A percentile compares a stretch with the other conserved stretches of the same genome.
Evolutionary conservation across 2,113 vertebrate genomes (phyloP).

Genomic region (Nothocercus nigrocapillus): DNA sequence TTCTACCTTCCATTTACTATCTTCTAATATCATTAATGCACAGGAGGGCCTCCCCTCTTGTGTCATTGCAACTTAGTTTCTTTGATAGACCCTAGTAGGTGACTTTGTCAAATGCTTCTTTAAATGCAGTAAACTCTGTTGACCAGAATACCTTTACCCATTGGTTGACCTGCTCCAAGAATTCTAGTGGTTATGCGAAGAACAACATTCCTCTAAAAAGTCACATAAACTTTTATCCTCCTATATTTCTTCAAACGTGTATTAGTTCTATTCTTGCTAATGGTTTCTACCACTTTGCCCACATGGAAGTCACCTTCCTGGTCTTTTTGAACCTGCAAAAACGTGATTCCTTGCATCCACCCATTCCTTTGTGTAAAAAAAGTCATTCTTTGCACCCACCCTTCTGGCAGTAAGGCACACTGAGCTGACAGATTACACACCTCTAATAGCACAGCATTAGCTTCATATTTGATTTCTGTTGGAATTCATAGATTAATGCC

Average conservation of each 20-base stretch:
- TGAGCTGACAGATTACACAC: fast-evolving
- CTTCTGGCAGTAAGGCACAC: neutral
- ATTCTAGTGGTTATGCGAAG: neutral
- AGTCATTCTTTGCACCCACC: neutral
- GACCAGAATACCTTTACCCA: neutral
- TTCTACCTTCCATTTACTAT: neutral
- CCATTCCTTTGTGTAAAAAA: no score
- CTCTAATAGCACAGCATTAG: neutral
- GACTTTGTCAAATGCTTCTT: neutral
- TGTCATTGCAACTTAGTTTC: neutral
- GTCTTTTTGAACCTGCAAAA: neutral
- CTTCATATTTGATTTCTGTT: neutral
- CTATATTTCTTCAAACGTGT: neutral
- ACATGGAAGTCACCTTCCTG: neutral
- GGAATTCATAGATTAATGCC: neutral
- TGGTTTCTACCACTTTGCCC: neutral
- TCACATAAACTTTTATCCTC: fast-evolving
- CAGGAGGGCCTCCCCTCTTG: neutral
- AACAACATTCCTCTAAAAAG: neutral
- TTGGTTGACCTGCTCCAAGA: neutral
- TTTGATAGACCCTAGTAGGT: neutral
- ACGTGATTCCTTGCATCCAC: neutral
- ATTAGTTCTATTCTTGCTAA: neutral
- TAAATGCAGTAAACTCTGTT: neutral
- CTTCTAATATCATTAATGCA: neutral